Evolutionary conservation across 2,113 vertebrate genomes (phyloP).

Genomic region (Laticauda laticaudata): DNA sequence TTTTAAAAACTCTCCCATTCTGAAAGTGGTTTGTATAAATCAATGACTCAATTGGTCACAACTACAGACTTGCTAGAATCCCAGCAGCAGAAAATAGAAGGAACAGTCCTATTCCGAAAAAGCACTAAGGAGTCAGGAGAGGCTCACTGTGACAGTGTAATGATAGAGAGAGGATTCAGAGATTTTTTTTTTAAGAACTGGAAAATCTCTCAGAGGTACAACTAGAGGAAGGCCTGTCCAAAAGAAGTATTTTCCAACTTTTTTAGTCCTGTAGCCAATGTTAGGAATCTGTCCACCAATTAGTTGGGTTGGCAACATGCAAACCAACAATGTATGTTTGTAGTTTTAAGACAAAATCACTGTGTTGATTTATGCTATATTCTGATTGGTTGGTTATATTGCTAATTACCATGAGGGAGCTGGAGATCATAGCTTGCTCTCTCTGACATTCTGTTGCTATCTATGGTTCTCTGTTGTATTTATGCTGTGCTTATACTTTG

Average conservation of each 20-base stretch:
- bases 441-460: too few species aligned
- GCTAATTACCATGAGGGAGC: too few species aligned
- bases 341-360: too few species aligned
- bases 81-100: neutral
- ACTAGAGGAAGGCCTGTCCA: neutral
- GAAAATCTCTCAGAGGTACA: neutral
- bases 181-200: neutral
- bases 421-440: too few species aligned
- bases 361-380: too few species aligned
- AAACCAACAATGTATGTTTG: too few species aligned
- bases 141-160: too few species aligned
- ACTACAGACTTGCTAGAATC: neutral
- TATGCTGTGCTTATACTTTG: too few species aligned
- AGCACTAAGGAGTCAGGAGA: neutral
- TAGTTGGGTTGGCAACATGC: too few species aligned
- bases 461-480: too few species aligned
- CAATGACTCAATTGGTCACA: neutral
- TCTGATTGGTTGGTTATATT: too few species aligned
- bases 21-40: conserved; percentile 20
- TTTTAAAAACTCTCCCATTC: conserved; percentile 1
- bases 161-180: neutral
- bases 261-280: neutral
- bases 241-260: neutral
- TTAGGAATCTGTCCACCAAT: too few species aligned
- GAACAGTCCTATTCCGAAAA: neutral